Conservation (phyloP, 2,888 invertebrate species). For the Clunio marinus region DNA sequence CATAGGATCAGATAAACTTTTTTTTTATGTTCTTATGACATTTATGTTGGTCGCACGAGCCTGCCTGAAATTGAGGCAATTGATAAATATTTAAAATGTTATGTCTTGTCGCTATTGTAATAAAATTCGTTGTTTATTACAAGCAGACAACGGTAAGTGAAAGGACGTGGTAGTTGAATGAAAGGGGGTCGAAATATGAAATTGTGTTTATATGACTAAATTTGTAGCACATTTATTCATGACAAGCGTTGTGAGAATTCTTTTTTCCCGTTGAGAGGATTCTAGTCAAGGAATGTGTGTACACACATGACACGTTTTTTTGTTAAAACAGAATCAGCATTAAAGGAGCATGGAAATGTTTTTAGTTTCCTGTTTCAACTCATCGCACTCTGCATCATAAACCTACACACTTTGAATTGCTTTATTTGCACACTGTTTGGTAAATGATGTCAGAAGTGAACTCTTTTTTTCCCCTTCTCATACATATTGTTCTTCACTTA, state of each 20-base stretch:
- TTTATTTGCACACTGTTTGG: conserved; percentile 34
- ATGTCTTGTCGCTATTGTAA: conserved; percentile 14
- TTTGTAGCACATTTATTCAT: neutral
- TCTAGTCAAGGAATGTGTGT: neutral
- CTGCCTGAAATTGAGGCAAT: no score
- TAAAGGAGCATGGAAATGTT: no score
- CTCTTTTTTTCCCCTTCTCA: conserved; percentile 5
- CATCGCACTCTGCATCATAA: neutral
- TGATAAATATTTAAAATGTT: conserved; percentile 35
- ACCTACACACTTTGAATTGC: conserved; percentile 23
- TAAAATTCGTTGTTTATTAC: conserved; percentile 31
- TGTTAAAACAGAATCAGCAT: neutral
- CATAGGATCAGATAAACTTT: no score
- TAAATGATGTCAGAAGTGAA: conserved; percentile 28
- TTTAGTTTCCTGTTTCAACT: neutral
- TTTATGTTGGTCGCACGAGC: no score
- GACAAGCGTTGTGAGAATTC: neutral
- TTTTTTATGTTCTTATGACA: no score
- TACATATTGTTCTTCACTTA: neutral
- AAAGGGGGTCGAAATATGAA: neutral
- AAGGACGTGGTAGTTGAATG: neutral
- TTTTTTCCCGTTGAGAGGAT: neutral
- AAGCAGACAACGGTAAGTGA: neutral
- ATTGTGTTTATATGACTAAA: neutral
- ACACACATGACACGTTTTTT: neutral